Evolutionary conservation across 2,888 invertebrate species (phyloP).

Genomic region (Argyra leucocephala): DNA sequence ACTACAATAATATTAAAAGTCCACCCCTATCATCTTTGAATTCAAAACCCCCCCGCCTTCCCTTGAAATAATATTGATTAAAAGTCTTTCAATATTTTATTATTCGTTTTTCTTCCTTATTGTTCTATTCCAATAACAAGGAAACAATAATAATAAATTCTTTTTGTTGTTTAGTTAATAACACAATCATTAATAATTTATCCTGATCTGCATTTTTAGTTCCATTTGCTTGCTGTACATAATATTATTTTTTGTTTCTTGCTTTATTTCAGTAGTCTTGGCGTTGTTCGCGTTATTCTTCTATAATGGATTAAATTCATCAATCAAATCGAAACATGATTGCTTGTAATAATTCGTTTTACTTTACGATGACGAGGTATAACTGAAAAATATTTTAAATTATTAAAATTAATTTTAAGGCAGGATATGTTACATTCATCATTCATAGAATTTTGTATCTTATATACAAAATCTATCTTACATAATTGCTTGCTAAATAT

Average conservation of each 20-base stretch:
- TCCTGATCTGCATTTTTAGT: background rate
- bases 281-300: background rate
- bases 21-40: too few relatives aligned
- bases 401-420: too few relatives aligned
- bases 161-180: background rate
- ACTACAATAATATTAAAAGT: too few relatives aligned
- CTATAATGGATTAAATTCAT: conserved; percentile 4
- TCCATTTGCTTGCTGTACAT: background rate
- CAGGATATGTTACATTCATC: too few relatives aligned
- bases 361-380: too few relatives aligned
- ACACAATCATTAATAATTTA: background rate
- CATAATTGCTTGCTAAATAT: too few relatives aligned
- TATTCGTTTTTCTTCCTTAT: background rate
- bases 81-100: background rate
- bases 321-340: conserved; percentile 6
- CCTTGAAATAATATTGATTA: background rate
- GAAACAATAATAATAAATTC: background rate
- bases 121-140: background rate
- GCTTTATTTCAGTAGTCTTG: background rate
- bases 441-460: too few relatives aligned
- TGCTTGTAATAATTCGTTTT: background rate
- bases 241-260: background rate
- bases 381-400: too few relatives aligned
- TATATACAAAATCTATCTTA: too few relatives aligned
- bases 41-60: background rate